Evolutionary conservation across 2,797 vertebrate genomes (phyloP).

Genomic region (Rachycentron canadum): DNA sequence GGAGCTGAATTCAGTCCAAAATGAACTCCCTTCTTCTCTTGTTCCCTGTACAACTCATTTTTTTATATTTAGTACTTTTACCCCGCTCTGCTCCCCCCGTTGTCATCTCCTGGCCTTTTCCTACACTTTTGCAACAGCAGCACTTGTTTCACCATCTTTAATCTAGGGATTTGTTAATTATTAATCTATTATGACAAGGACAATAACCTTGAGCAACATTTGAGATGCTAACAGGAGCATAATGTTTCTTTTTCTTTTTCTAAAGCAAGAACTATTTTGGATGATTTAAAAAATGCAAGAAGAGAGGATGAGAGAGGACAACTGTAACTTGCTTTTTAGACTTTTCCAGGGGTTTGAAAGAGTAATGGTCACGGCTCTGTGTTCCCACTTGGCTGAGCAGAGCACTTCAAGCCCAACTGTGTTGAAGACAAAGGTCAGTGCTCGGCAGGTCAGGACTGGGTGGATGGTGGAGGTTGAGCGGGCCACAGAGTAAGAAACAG

Average conservation of each 20-base stretch:
- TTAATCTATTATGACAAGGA: slow-evolving; percentile 21
- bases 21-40: slow-evolving; percentile 2
- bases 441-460: slow-evolving; percentile 27
- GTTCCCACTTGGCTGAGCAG: slow-evolving; percentile 29
- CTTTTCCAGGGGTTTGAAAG: slow-evolving; percentile 43
- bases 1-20: slow-evolving; percentile 9
- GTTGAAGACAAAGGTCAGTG: slow-evolving; percentile 55
- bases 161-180: slow-evolving; percentile 21
- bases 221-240: neutral
- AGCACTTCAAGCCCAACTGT: slow-evolving; percentile 25
- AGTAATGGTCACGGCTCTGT: slow-evolving; percentile 25
- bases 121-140: slow-evolving; percentile 6
- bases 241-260: neutral
- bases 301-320: neutral
- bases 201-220: slow-evolving; percentile 12
- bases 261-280: neutral
- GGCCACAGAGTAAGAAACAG: neutral
- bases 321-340: slow-evolving; percentile 21
- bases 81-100: neutral
- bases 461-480: neutral
- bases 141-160: slow-evolving; percentile 23
- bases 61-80: slow-evolving; percentile 1
- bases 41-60: slow-evolving; percentile 8
- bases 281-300: slow-evolving; percentile 21
- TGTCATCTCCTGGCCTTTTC: slow-evolving; percentile 16